Conservation (phyloP, 2,888 invertebrate genomes). For the Orthosia gothica region DNA sequence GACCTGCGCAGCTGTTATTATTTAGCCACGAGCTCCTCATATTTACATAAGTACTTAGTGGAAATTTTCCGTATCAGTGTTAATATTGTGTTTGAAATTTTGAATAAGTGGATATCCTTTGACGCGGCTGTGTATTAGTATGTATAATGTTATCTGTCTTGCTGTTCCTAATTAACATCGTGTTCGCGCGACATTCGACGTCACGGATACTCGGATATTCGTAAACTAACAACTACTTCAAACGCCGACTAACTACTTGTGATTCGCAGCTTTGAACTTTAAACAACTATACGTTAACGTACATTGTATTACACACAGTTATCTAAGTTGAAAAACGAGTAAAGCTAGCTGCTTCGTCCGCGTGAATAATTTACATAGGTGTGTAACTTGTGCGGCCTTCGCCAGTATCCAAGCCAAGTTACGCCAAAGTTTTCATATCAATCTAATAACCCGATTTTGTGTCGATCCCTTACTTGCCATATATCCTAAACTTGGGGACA, state of each 20-base stretch:
- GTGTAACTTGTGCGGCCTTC: slow-evolving; percentile 36
- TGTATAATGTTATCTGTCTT: slow-evolving; percentile 37
- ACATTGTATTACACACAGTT: slow-evolving; percentile 13
- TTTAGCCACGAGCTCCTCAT: too few relatives aligned
- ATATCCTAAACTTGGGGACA: slow-evolving; percentile 33
- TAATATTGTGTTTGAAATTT: not conserved
- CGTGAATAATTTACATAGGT: slow-evolving; percentile 42
- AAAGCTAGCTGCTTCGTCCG: slow-evolving; percentile 28
- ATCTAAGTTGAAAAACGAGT: slow-evolving; percentile 34
- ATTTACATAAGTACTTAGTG: slow-evolving; percentile 1
- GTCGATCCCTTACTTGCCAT: slow-evolving; percentile 33
- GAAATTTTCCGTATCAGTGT: slow-evolving; percentile 1
- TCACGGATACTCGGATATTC: slow-evolving; percentile 38
- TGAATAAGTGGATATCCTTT: not conserved
- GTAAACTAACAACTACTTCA: slow-evolving; percentile 55
- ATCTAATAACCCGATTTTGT: slow-evolving; percentile 42
- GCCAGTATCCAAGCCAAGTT: slow-evolving; percentile 30
- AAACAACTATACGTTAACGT: slow-evolving; percentile 41
- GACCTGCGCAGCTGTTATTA: too few relatives aligned
- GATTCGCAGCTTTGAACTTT: slow-evolving; percentile 48
- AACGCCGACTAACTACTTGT: slow-evolving; percentile 44
- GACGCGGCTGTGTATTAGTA: slow-evolving; percentile 8
- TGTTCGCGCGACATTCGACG: slow-evolving; percentile 42
- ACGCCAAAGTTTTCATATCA: slow-evolving; percentile 51
- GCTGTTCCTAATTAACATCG: slow-evolving; percentile 47